These are phyloP conservation scores for Polypedilum vanderplanki DNA, from an alignment of 1,140 invertebrate species.

Conservation along the genomic window DNA sequence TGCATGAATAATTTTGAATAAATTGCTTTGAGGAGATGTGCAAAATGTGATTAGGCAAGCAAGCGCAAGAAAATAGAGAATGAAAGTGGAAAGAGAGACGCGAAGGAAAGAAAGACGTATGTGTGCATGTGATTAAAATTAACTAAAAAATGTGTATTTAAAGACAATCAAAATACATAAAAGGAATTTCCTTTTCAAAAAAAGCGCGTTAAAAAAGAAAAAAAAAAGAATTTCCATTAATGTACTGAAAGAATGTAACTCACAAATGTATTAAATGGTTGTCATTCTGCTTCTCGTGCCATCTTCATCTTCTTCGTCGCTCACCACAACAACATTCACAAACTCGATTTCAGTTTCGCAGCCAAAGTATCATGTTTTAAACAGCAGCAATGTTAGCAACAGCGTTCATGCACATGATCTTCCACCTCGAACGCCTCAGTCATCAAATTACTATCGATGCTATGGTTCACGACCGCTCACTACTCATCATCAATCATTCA, in stretches of 20 bases:
- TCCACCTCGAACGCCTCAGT: neutral
- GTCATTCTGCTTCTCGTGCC: slow-evolving; percentile 16
- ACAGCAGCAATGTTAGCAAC: neutral
- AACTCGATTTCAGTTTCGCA: neutral
- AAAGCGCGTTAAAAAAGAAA: neutral
- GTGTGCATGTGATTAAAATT: neutral
- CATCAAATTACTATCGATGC: neutral
- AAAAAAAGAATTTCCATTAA: neutral
- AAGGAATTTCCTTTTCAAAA: no score
- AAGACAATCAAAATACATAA: neutral
- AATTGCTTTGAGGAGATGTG: neutral
- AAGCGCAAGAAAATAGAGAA: no score
- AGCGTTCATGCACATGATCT: neutral
- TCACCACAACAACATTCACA: neutral
- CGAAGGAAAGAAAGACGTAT: neutral
- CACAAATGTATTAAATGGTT: slow-evolving; percentile 20
- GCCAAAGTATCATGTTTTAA: neutral
- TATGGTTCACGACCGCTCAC: slow-evolving; percentile 2
- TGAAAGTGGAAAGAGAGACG: slow-evolving; percentile 8
- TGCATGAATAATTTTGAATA: slow-evolving; percentile 21
- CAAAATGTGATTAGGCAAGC: slow-evolving; percentile 4
- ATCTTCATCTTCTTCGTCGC: slow-evolving; percentile 5
- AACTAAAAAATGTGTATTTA: no score
- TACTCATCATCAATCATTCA: slow-evolving; percentile 22
- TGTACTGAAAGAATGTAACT: slow-evolving; percentile 15